Base-by-base conservation (phyloP, 2,113 vertebrate genomes). In the Ophthalmolycus amberensis region DNA sequence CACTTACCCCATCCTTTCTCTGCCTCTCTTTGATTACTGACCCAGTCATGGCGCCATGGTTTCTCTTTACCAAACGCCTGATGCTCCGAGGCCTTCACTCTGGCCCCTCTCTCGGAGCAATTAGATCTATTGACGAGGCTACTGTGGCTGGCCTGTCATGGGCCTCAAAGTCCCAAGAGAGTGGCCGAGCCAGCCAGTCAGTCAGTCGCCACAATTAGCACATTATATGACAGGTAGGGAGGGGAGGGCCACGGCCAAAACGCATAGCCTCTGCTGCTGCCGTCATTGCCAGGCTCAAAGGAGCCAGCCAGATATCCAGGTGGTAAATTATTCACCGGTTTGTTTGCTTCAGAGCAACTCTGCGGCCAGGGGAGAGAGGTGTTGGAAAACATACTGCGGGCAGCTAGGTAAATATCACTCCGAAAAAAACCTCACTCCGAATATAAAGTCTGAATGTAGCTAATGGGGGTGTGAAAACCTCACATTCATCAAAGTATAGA, bases 101-200 rank as follows among this genome's bases (percentile, higher is more conserved):
- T 46, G 75, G 84, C 82, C 84, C 80, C 89, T 88, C 88, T 85
- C 90, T 79, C 83, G 20, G 81, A 89, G 89, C 91, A 94, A 94
- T 95, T 93, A 95, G 88, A 87, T 89, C 87, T 93, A 94, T 93
- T 91, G 93, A 94, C 88, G 74, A 90, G 90, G 88, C 85, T 76
- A 86, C 89, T 90, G 89, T 87, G 89, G 77, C 83, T 71, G 75
- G 79, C 64, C 86, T 81, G 90, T 86, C 85, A 87, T 68, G 81
- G 91, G 86, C 66, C 77, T 85, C 77, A 81, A 40, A 68, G 76
- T 88, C 92, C 82, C 83, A 27, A 59, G 83, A 90, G 89, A 84
- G 72, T 64, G 54, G 85, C 86, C 62, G 56, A 66, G 67, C 82
- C 82, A 85, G 87, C 64, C 87, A 92, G 90, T 89, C 91, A 90